Evolutionary conservation across 2,888 invertebrate genomes (phyloP), one percentile per base, ranked within the genome.

Genomic region (Myathropa florea): DNA sequence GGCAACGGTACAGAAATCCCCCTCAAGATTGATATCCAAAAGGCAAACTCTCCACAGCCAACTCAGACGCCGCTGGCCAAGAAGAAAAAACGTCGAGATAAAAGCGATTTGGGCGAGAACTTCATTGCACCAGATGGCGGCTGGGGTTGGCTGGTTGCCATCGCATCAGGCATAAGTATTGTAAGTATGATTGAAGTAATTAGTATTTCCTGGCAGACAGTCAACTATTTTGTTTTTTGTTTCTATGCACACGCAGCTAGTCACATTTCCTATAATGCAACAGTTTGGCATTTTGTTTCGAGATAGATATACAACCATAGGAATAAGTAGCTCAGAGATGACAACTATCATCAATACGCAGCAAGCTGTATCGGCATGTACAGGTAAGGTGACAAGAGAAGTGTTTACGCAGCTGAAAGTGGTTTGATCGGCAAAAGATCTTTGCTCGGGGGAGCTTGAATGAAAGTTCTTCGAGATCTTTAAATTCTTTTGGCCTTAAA

Each of bases 51-150:
- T 1, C 61, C 70, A 0, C 70, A 23, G 12, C 14, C 70, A 1
- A 64, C 60, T 0, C 79, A 63, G 36, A 61, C 39, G 23, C 14
- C 57, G 24, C 46, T 64, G 12, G 77, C 67, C 67, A 80, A 91
- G 46, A 80, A 91, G 53, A 91, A 91, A 89, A 91, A 91, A 88
- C 90, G 93, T 14, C 90, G 90, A 36, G 91, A 92, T 82, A 92
- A 92, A 89, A 91, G 91, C 75, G 91, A 92, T 88, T 89, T 92
- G 81, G 93, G 93, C 59, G 91, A 94, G 33, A 94, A 95, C 80
- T 96, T 95, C 89, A 92, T 94, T 59, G 94, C 96, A 3, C 96
- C 96, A 0, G 96, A 96, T 91, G 96, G 96, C 0, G 96, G 96
- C 0, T 96, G 96, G 96, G 92, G 92, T 3, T 96, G 96, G 96